A percentile compares a stretch with the other conserved stretches of the same genome.
Evolutionary conservation across 2,888 invertebrate species (phyloP).

Genomic region (Phalera bucephala): DNA sequence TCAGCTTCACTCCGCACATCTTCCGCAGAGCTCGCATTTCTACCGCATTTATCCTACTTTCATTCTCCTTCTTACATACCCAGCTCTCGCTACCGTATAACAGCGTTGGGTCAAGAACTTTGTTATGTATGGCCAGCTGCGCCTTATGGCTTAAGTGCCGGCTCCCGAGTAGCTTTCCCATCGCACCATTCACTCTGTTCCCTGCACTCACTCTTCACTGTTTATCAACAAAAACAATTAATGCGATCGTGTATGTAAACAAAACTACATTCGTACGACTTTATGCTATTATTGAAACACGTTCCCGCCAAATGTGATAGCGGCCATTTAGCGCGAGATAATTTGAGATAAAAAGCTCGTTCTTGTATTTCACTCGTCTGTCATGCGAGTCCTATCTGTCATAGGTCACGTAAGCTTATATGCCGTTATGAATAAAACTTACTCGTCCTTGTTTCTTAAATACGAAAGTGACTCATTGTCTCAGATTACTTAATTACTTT

Average conservation of each 20-base stretch:
- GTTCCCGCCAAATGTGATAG: neutral
- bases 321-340: neutral
- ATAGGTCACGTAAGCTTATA: conserved; percentile 29
- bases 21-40: too few species aligned
- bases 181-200: too few species aligned
- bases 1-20: too few species aligned
- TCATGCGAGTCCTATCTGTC: conserved; percentile 6
- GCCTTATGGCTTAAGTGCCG: too few species aligned
- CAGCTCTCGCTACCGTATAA: too few species aligned
- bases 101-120: too few species aligned
- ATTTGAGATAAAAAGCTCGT: neutral
- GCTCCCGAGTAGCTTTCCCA: too few species aligned
- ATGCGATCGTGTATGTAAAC: conserved; percentile 19
- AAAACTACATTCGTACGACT: conserved; percentile 10
- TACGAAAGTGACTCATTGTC: conserved; percentile 12
- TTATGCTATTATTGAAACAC: neutral
- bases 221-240: conserved; percentile 30
- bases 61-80: too few species aligned
- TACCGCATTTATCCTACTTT: too few species aligned
- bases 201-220: too few species aligned
- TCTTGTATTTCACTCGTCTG: neutral
- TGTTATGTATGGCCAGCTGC: too few species aligned
- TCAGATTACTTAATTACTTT: neutral
- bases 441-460: neutral
- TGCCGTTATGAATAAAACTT: conserved; percentile 4